phyloP scores from a whole-genome alignment of 2,888 invertebrate species.

The Tortrix viridana region DNA sequence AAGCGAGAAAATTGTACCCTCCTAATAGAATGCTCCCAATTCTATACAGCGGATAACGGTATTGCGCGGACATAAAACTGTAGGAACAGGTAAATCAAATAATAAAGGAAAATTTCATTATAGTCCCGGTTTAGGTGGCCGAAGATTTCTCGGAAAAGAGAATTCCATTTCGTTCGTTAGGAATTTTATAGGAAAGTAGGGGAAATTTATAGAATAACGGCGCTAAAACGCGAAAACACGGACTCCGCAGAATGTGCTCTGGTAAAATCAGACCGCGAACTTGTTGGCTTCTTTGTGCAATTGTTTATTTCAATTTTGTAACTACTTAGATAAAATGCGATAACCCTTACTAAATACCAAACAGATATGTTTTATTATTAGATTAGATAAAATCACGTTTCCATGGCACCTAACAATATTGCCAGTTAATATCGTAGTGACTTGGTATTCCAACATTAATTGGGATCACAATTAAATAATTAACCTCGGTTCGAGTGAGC shows the following conservation, averaged over 20 bases:
- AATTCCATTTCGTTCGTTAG: conserved; percentile 58
- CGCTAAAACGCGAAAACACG: conserved; percentile 24
- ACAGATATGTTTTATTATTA: too few relatives aligned
- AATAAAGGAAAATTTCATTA: conserved; percentile 80
- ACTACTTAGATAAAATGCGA: too few relatives aligned
- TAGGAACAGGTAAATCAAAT: conserved; percentile 77
- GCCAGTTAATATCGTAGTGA: neutral
- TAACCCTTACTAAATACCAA: too few relatives aligned
- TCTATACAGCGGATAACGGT: conserved; percentile 61
- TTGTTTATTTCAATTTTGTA: neutral
- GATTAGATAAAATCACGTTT: too few relatives aligned
- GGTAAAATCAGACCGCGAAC: conserved; percentile 15
- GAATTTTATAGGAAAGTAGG: conserved; percentile 41
- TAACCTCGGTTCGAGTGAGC: conserved; percentile 9
- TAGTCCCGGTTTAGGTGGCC: conserved; percentile 66
- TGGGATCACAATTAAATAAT: conserved; percentile 17
- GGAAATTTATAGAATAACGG: conserved; percentile 37
- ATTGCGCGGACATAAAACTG: conserved; percentile 72
- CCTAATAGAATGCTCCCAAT: conserved; percentile 51
- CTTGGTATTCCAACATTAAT: conserved; percentile 9
- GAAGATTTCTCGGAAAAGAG: conserved; percentile 66
- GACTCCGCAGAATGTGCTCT: conserved; percentile 10
- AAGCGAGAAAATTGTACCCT: conserved; percentile 32
- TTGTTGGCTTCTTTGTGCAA: neutral
- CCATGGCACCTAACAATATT: too few relatives aligned